Conservation (phyloP, 2,797 vertebrate genomes). For the Diceros bicornis region DNA sequence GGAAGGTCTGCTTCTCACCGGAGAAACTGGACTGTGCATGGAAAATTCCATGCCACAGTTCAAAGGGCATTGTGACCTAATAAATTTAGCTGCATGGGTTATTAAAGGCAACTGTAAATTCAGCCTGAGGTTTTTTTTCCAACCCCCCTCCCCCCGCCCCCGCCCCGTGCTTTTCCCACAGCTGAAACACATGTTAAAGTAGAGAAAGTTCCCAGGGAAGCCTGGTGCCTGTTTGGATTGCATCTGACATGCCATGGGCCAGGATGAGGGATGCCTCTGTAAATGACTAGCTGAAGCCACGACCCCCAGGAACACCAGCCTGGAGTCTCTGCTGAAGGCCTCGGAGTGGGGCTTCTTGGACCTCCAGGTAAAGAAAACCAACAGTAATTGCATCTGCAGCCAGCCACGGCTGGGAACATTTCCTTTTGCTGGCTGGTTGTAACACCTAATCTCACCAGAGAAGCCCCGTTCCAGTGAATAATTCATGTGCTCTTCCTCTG, state of each 20-base stretch:
- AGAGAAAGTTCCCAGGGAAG: slow-evolving; percentile 64
- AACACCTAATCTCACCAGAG: slow-evolving; percentile 62
- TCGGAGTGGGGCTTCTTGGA: neutral
- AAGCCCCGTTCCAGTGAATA: slow-evolving; percentile 59
- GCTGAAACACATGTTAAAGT: slow-evolving; percentile 67
- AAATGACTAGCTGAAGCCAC: slow-evolving; percentile 55
- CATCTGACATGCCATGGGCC: slow-evolving; percentile 47
- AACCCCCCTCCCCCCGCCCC: rapidly evolving
- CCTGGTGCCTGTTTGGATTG: neutral
- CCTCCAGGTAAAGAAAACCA: slow-evolving; percentile 56
- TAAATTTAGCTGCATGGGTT: slow-evolving; percentile 82
- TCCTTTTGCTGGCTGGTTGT: slow-evolving; percentile 63
- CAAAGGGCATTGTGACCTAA: slow-evolving; percentile 77
- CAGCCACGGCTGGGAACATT: slow-evolving; percentile 38
- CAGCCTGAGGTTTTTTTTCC: slow-evolving; percentile 2
- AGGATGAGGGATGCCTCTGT: slow-evolving; percentile 44
- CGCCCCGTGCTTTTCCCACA: slow-evolving; percentile 70
- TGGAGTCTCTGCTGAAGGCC: slow-evolving; percentile 55
- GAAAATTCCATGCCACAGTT: slow-evolving; percentile 82
- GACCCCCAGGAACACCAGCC: slow-evolving; percentile 8
- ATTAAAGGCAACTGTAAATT: slow-evolving; percentile 80
- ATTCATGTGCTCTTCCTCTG: slow-evolving; percentile 47
- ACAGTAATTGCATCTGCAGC: slow-evolving; percentile 37
- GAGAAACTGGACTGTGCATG: slow-evolving; percentile 72
- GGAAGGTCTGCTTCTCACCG: slow-evolving; percentile 51